Conservation (phyloP, 2,113 vertebrate species). For the Abramis brama region DNA sequence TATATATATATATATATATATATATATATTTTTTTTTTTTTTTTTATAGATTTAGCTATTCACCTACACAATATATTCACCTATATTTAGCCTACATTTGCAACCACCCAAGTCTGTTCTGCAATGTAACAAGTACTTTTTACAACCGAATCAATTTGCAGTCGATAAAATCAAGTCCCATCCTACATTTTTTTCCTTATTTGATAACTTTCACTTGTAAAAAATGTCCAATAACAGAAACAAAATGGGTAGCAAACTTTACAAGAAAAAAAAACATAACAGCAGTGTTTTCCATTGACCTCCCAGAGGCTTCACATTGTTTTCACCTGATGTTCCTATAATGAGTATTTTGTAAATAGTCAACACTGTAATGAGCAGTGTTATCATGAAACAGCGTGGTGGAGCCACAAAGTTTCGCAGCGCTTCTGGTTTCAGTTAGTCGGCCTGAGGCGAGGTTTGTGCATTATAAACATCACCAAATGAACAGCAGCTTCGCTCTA, state of each 20-base stretch:
- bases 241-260: neutral
- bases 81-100: no score
- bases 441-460: conserved; percentile 41
- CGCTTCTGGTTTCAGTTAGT: conserved; percentile 29
- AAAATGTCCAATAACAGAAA: neutral
- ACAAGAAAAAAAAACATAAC: neutral
- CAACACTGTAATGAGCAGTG: neutral
- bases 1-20: no score
- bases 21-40: no score
- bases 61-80: no score
- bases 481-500: conserved; percentile 37
- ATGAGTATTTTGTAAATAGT: conserved; percentile 11
- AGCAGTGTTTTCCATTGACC: neutral
- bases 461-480: conserved; percentile 52
- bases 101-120: neutral
- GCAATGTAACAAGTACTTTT: neutral
- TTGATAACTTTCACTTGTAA: neutral
- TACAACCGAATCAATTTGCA: neutral
- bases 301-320: neutral
- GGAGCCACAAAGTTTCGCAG: neutral
- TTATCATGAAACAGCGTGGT: conserved; percentile 19
- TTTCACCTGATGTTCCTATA: conserved; percentile 12
- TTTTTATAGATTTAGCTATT: no score
- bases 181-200: neutral
- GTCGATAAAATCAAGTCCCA: neutral